A percentile compares a stretch with the other conserved stretches of the same genome.
These are phyloP conservation scores for Euplagia quadripunctaria DNA, from an alignment of 2,888 invertebrate species.

Conservation along the genomic window DNA sequence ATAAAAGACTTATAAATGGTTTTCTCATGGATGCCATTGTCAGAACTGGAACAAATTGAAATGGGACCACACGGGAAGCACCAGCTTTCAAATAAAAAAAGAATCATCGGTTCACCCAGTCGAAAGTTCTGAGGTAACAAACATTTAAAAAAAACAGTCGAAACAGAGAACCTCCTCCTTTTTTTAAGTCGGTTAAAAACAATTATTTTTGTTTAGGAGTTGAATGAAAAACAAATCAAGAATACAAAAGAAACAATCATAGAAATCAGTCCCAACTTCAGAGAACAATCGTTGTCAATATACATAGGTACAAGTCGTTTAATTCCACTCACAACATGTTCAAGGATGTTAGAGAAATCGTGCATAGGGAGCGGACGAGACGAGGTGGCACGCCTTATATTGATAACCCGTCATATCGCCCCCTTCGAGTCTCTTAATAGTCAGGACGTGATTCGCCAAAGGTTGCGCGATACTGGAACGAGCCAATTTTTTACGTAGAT, in stretches of 20 bases:
- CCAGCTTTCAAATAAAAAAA: too few species aligned
- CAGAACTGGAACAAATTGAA: too few species aligned
- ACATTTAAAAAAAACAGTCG: too few species aligned
- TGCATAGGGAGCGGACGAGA: background rate
- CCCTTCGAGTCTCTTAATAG: constrained; percentile 43
- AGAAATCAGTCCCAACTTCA: background rate
- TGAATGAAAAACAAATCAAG: too few species aligned
- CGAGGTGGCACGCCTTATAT: constrained; percentile 24
- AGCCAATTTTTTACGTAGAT: constrained; percentile 41
- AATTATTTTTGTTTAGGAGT: too few species aligned
- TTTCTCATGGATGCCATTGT: too few species aligned
- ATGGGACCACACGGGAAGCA: too few species aligned
- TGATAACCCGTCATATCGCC: constrained; percentile 54
- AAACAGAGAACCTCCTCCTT: too few species aligned
- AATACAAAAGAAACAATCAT: background rate
- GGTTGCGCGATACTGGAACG: constrained; percentile 34
- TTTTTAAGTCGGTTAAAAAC: too few species aligned
- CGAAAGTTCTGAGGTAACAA: too few species aligned
- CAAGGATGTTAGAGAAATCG: background rate
- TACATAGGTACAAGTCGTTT: background rate
- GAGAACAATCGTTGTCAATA: background rate
- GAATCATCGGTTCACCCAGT: too few species aligned
- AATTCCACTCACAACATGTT: background rate
- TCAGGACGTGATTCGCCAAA: constrained; percentile 58
- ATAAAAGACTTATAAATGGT: too few species aligned